phyloP scores from a whole-genome alignment of 2,113 vertebrate genomes.

The Hippocampus guttulatus region DNA sequence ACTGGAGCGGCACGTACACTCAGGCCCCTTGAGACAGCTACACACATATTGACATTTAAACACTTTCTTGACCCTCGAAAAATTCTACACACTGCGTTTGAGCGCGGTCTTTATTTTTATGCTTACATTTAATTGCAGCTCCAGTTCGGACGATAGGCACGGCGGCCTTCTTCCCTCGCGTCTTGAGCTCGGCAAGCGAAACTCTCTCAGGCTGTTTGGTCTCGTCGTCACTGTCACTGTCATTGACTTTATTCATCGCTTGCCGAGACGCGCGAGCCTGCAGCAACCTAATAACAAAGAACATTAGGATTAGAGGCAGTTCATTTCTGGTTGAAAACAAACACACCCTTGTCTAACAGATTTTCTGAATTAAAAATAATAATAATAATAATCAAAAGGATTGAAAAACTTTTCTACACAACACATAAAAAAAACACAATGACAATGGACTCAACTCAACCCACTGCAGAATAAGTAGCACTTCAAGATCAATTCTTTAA shows the following conservation, averaged over 20 bases:
- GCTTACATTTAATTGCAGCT: constrained; percentile 76
- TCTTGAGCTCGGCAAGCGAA: constrained; percentile 82
- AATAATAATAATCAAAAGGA: too few species aligned
- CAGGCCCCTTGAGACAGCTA: constrained; percentile 71
- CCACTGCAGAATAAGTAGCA: too few species aligned
- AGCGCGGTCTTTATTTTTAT: neutral
- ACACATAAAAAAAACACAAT: too few species aligned
- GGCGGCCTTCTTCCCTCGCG: constrained; percentile 80
- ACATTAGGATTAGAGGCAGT: neutral
- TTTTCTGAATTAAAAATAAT: too few species aligned
- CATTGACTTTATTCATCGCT: constrained; percentile 71
- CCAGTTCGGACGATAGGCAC: constrained; percentile 80
- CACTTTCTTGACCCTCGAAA: neutral
- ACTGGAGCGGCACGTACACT: constrained; percentile 53
- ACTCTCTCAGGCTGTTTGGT: constrained; percentile 71
- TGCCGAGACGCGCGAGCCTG: constrained; percentile 89
- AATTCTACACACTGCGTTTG: neutral
- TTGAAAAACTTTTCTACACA: too few species aligned
- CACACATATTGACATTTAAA: neutral
- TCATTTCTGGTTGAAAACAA: neutral
- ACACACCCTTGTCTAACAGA: neutral
- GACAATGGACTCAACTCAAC: too few species aligned
- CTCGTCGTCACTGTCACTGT: constrained; percentile 60
- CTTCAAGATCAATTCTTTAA: too few species aligned
- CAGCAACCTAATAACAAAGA: constrained; percentile 75